phyloP scores from a whole-genome alignment of 2,113 vertebrate species.

The Brachyistius frenatus region DNA sequence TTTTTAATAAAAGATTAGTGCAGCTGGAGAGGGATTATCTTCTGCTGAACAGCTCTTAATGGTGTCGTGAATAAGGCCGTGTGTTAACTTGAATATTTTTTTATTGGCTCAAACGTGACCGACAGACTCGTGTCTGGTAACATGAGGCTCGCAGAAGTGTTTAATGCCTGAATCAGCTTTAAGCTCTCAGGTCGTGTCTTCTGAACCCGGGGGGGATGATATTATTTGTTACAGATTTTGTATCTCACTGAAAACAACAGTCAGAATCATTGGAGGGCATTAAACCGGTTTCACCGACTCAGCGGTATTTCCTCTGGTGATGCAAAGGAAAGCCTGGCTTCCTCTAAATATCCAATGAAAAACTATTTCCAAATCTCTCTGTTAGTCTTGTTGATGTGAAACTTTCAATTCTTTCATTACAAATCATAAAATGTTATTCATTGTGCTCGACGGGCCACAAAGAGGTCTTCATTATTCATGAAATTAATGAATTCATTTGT shows the following conservation, averaged over 20 bases:
- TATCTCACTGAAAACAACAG: background rate
- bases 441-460: background rate
- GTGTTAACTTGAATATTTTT: constrained; percentile 26
- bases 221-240: too few species aligned
- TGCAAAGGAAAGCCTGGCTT: constrained; percentile 46
- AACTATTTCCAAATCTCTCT: constrained; percentile 8
- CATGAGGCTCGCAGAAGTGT: background rate
- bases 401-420: background rate
- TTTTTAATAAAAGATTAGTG: constrained; percentile 55
- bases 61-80: constrained; percentile 4
- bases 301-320: constrained; percentile 42
- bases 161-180: too few species aligned
- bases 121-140: background rate
- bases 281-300: constrained; percentile 23
- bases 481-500: background rate
- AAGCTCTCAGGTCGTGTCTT: too few species aligned
- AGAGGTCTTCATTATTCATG: constrained; percentile 1
- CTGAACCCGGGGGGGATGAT: too few species aligned
- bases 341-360: constrained; percentile 22
- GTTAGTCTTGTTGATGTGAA: background rate
- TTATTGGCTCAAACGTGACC: constrained; percentile 5
- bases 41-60: constrained; percentile 26
- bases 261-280: background rate
- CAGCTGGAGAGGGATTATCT: constrained; percentile 33
- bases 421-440: constrained; percentile 3